A percentile compares a stretch with the other conserved stretches of the same genome.
phyloP scores from a whole-genome alignment of 2,888 invertebrate genomes.

The Seladonia tumulorum region DNA sequence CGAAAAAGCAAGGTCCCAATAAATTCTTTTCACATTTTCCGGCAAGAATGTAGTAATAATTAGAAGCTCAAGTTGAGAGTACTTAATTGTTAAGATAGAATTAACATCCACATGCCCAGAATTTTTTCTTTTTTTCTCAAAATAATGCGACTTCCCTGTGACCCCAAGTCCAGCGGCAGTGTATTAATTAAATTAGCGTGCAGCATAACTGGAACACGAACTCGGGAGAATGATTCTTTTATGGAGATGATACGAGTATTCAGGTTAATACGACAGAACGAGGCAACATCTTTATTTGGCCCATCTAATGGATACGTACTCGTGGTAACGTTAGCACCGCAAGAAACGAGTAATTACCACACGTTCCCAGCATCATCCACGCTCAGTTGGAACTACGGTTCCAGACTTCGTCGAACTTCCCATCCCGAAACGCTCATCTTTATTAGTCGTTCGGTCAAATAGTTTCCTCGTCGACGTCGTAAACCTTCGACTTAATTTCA shows the following conservation, averaged over 20 bases:
- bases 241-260: background rate
- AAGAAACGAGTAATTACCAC: slow-evolving; percentile 8
- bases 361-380: background rate
- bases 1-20: background rate
- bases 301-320: background rate
- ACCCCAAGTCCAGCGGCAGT: background rate
- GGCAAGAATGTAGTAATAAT: background rate
- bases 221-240: background rate
- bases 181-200: background rate
- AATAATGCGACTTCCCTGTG: background rate
- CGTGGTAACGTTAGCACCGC: background rate
- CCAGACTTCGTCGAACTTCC: background rate
- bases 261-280: background rate
- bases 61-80: background rate
- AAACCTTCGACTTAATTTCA: slow-evolving; percentile 56
- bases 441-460: slow-evolving; percentile 44
- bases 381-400: background rate
- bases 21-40: background rate
- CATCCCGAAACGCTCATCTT: slow-evolving; percentile 23
- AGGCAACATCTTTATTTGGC: background rate
- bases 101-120: too few species aligned
- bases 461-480: slow-evolving; percentile 40
- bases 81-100: background rate
- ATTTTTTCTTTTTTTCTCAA: background rate
- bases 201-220: background rate